Evolutionary conservation across 1,140 invertebrate species (phyloP), one percentile per base, ranked within the genome.

Genomic region (Himalopsyche phryganea): DNA sequence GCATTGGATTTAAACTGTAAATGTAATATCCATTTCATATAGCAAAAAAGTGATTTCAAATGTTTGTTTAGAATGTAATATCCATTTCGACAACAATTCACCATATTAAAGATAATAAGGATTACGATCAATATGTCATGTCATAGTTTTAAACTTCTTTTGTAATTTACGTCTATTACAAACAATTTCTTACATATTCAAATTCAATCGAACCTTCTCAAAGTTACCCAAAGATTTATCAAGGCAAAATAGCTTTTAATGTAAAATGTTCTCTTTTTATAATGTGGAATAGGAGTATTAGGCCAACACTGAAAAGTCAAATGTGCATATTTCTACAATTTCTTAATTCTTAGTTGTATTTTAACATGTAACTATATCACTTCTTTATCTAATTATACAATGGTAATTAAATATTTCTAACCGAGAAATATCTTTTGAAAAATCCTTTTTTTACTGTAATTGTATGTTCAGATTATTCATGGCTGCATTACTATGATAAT

Each of bases 361-460:
- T 57, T 57, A 57, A 57, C 54, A 57, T 56, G 54, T 57, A 45
- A 57, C 54, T 57, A 45, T 57, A 57, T 57, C 54, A 57, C 54
- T 57, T 57, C 11, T 57, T 57, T 50, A 57, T 23, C 54, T 57
- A 57, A 14, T 28, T 45, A 42, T 40, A 13, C 38, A 40, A 40
- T 40, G 11, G 15, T 40, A 15, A 40, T 40, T 40, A 13, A 5
- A 40, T 13, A 40, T 40, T 40, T 40, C 11, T n/a, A 40, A 4
- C 11, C n/a, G 15, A 40, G 15, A 15, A 40, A 40, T 15, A 40
- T 13, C 11, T n/a, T 40, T 40, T 40, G 38, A 40, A 40, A 15
- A 40, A 15, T n/a, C 15, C 5, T 3, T 15, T 6, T 13, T 40
- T 40, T 40, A 40, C n/a, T 40, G 38, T 40, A 40, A 40, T 40